Evolutionary conservation across 2,797 vertebrate species (phyloP).

Genomic region (Potorous gilbertii): DNA sequence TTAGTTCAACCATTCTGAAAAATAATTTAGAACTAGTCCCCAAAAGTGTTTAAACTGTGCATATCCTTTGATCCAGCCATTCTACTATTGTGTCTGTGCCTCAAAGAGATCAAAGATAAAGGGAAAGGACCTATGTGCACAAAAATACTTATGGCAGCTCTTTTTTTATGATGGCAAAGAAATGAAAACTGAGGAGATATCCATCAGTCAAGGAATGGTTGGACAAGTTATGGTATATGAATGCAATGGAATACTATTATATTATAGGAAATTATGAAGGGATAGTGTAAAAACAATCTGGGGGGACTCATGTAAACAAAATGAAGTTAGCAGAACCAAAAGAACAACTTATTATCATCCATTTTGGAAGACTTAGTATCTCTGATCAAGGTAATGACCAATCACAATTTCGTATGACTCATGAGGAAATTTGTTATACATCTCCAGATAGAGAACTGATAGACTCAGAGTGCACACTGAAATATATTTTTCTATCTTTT

Average conservation of each 20-base stretch:
- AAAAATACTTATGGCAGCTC: neutral
- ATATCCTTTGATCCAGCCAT: neutral
- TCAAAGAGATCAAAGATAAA: neutral
- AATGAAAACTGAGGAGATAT: neutral
- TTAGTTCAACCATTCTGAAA: neutral
- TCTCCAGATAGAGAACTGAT: neutral
- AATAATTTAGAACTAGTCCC: neutral
- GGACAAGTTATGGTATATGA: neutral
- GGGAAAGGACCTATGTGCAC: neutral
- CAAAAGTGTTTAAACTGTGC: neutral
- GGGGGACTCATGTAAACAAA: neutral
- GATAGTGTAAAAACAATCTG: neutral
- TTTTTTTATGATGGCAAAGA: neutral
- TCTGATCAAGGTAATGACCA: neutral
- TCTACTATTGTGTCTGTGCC: neutral
- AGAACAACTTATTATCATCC: neutral
- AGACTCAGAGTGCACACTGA: neutral
- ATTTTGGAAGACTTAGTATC: neutral
- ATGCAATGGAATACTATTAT: neutral
- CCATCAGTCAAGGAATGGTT: neutral
- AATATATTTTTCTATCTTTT: neutral
- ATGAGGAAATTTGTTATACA: neutral
- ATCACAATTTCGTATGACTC: neutral
- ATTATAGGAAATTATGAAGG: neutral
- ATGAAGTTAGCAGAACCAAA: neutral